phyloP scores from a whole-genome alignment of 2,888 invertebrate genomes.

The Taphrorychus bicolor region DNA sequence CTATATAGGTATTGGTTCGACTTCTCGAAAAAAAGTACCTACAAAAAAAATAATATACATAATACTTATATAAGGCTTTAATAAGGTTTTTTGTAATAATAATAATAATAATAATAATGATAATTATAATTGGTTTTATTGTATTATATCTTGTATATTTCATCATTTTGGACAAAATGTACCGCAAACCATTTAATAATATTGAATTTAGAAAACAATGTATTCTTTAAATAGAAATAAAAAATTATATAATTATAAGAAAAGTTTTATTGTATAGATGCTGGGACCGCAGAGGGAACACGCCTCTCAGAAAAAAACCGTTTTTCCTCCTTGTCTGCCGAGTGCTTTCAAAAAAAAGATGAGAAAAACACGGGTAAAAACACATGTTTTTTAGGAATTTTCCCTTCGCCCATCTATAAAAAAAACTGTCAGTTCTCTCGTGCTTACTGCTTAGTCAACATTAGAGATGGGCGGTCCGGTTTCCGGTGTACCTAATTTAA shows the following conservation, averaged over 20 bases:
- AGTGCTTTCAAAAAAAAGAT: too few species aligned
- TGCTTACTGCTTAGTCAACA: too few species aligned
- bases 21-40: slow-evolving; percentile 56
- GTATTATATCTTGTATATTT: slow-evolving; percentile 53
- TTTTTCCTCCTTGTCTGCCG: too few species aligned
- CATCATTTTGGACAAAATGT: slow-evolving; percentile 56
- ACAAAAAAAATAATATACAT: slow-evolving; percentile 23
- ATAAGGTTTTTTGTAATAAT: slow-evolving; percentile 43
- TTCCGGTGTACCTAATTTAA: too few species aligned
- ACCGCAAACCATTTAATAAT: slow-evolving; percentile 57
- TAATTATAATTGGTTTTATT: slow-evolving; percentile 25
- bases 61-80: slow-evolving; percentile 46
- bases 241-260: slow-evolving; percentile 21
- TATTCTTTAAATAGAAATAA: slow-evolving; percentile 61
- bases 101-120: background rate
- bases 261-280: too few species aligned
- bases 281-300: too few species aligned
- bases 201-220: slow-evolving; percentile 61
- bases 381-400: too few species aligned
- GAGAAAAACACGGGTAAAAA: too few species aligned
- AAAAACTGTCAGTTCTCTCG: too few species aligned
- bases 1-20: slow-evolving; percentile 47
- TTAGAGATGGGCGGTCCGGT: too few species aligned
- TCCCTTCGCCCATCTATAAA: too few species aligned
- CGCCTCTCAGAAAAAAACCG: too few species aligned